Evolutionary conservation across 2,113 vertebrate species (phyloP).

Genomic region (Cryptomyrus ogoouensis): DNA sequence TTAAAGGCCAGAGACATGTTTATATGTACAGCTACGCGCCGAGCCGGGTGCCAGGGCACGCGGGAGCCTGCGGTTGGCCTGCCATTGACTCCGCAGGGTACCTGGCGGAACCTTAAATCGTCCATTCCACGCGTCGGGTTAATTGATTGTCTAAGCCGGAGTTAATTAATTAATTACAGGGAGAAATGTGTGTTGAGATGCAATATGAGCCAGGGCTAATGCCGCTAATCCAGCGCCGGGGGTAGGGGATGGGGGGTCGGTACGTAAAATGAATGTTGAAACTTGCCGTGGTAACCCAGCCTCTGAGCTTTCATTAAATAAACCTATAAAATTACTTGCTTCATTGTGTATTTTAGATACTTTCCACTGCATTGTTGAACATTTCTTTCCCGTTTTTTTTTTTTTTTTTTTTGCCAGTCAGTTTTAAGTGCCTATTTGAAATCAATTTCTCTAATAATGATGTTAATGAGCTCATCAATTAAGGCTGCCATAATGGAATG

Average conservation of each 20-base stretch:
- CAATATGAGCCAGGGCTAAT: constrained; percentile 65
- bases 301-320: constrained; percentile 96
- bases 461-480: constrained; percentile 99
- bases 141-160: constrained; percentile 72
- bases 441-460: constrained; percentile 99
- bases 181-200: constrained; percentile 53
- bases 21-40: not conserved
- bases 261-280: constrained; percentile 77
- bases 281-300: constrained; percentile 65
- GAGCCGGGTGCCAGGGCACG: not conserved
- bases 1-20: constrained; percentile 9
- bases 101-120: constrained; percentile 55
- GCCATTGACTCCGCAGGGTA: constrained; percentile 24
- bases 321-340: constrained; percentile 98
- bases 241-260: constrained; percentile 65
- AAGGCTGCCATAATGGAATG: constrained; percentile 96
- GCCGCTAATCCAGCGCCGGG: constrained; percentile 47
- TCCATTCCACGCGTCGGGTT: constrained; percentile 60
- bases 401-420: constrained; percentile 55
- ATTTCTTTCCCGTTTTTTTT: constrained; percentile 66
- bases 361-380: constrained; percentile 70
- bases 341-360: constrained; percentile 95
- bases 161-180: constrained; percentile 93
- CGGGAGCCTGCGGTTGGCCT: not conserved
- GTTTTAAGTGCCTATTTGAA: constrained; percentile 99